Percentiles rank a stretch among this genome's conserved stretches.
phyloP scores from a whole-genome alignment of 2,113 vertebrate genomes.

The Nettapus auritus region DNA sequence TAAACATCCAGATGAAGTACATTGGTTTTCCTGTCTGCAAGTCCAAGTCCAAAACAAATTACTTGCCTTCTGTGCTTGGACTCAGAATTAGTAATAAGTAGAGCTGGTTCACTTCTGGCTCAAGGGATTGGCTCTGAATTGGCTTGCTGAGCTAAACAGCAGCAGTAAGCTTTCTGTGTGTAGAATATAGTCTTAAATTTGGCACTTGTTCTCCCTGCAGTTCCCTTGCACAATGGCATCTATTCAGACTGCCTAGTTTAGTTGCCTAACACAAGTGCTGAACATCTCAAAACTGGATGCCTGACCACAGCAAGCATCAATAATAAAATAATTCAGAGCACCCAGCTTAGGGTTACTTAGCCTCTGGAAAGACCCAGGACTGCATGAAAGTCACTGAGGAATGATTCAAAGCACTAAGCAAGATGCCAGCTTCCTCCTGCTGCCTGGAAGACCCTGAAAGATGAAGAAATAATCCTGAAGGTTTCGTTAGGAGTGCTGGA shows the following conservation, averaged over 20 bases:
- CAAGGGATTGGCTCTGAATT: slow-evolving; percentile 16
- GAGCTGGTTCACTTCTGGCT: slow-evolving; percentile 29
- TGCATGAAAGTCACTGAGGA: neutral
- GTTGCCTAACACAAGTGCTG: slow-evolving; percentile 1
- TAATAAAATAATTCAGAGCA: slow-evolving; percentile 8
- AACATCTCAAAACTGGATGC: slow-evolving; percentile 11
- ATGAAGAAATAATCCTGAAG: neutral
- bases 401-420: neutral
- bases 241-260: slow-evolving; percentile 4
- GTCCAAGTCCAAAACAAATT: slow-evolving; percentile 47
- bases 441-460: neutral
- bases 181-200: slow-evolving; percentile 62
- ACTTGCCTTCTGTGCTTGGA: slow-evolving; percentile 16
- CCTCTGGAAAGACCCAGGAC: neutral
- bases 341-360: neutral
- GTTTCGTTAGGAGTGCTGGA: neutral
- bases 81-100: slow-evolving; percentile 18
- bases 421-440: neutral
- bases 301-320: slow-evolving; percentile 18
- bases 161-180: slow-evolving; percentile 46
- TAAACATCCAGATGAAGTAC: neutral
- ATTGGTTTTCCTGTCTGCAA: neutral
- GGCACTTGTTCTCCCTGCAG: slow-evolving; percentile 22
- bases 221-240: slow-evolving; percentile 35
- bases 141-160: slow-evolving; percentile 3